Evolutionary conservation across 2,888 invertebrate species (phyloP).

Genomic region (Caenorhabditis sp.): DNA sequence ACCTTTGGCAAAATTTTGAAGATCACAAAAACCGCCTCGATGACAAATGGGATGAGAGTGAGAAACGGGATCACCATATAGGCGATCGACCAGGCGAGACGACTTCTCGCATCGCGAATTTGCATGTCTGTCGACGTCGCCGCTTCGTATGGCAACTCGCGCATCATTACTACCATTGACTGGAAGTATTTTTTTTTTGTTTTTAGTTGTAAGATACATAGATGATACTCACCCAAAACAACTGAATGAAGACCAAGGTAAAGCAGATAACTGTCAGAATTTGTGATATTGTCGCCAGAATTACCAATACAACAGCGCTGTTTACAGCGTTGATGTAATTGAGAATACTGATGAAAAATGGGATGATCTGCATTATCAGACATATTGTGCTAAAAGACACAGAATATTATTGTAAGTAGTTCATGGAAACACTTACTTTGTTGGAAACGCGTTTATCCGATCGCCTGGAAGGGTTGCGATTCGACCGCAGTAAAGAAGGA

Average conservation of each 20-base stretch:
- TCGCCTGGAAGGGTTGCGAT: conserved; percentile 42
- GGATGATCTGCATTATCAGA: conserved; percentile 49
- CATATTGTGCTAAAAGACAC: conserved; percentile 38
- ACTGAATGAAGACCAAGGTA: conserved; percentile 28
- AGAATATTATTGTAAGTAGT: too few species aligned
- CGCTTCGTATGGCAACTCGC: conserved; percentile 45
- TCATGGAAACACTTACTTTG: conserved; percentile 35
- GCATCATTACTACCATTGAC: conserved; percentile 32
- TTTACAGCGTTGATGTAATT: conserved; percentile 31
- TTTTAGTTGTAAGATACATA: background rate
- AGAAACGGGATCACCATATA: conserved; percentile 45
- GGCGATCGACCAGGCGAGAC: conserved; percentile 43
- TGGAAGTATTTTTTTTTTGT: conserved; percentile 18
- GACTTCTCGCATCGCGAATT: conserved; percentile 49
- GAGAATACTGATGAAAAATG: conserved; percentile 46
- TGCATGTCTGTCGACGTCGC: conserved; percentile 50
- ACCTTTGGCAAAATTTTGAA: background rate
- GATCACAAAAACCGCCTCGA: conserved; percentile 11
- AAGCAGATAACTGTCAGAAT: conserved; percentile 43
- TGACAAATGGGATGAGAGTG: conserved; percentile 42
- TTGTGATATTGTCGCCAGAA: conserved; percentile 38
- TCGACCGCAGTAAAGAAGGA: conserved; percentile 45
- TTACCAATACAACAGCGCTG: conserved; percentile 20
- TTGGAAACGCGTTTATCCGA: conserved; percentile 49
- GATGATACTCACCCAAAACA: conserved; percentile 36